Conservation (phyloP, 2,888 invertebrate genomes). For the Plagodis dolabraria region DNA sequence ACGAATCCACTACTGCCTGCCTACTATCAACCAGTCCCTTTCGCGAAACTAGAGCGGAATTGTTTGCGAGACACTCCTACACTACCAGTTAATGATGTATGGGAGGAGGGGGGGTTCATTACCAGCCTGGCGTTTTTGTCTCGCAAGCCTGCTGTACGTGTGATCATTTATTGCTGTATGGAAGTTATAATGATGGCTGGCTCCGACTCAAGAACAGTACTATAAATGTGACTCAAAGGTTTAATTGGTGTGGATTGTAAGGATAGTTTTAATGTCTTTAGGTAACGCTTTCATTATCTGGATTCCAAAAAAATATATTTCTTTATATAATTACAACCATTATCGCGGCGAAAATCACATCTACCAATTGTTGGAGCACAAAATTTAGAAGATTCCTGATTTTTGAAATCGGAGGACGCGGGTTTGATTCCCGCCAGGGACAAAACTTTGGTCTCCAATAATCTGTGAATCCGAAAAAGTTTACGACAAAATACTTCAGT, state of each 20-base stretch:
- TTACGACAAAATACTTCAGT: no score
- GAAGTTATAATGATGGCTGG: constrained; percentile 39
- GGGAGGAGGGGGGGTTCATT: constrained; percentile 69
- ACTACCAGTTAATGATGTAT: constrained; percentile 78
- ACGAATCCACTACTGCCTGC: constrained; percentile 78
- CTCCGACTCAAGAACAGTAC: constrained; percentile 26
- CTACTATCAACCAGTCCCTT: constrained; percentile 73
- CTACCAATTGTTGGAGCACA: no score
- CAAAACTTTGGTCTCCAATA: no score
- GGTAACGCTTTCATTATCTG: constrained; percentile 17
- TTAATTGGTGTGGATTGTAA: constrained; percentile 39
- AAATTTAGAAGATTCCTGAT: no score
- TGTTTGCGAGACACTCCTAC: constrained; percentile 74
- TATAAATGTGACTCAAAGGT: constrained; percentile 28
- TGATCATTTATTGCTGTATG: constrained; percentile 39
- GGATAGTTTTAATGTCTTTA: constrained; percentile 18
- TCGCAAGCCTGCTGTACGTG: constrained; percentile 35
- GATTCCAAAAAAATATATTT: not conserved
- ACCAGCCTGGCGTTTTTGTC: constrained; percentile 61
- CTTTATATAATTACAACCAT: no score
- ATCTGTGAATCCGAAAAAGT: no score
- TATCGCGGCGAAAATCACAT: no score
- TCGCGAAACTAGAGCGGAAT: constrained; percentile 76
- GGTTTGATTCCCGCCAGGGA: no score
- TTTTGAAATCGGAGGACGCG: no score